These are phyloP conservation scores for Aspidoscelis tigris DNA, from an alignment of 2,113 vertebrate species.

Conservation along the genomic window DNA sequence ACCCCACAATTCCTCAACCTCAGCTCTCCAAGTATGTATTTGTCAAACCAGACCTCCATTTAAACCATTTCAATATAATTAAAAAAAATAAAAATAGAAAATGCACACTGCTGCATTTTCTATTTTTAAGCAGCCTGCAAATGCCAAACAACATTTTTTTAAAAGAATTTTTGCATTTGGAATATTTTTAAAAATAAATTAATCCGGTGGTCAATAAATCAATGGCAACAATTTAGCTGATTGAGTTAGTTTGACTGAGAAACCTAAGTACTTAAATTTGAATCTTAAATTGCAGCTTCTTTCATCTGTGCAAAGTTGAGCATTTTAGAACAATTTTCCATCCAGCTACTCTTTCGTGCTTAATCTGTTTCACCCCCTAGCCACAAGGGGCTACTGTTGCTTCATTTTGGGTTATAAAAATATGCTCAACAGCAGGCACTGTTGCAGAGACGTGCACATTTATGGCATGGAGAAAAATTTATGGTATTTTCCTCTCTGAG, in stretches of 20 bases:
- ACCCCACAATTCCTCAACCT: too few species aligned
- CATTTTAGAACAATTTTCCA: neutral
- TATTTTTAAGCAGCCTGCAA: neutral
- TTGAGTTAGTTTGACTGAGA: neutral
- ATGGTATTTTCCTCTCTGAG: neutral
- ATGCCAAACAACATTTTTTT: neutral
- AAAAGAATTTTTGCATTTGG: neutral
- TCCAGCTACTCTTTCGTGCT: neutral
- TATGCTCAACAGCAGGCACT: neutral
- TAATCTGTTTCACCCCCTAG: fast-evolving
- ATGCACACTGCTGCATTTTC: neutral
- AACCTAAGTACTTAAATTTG: too few species aligned
- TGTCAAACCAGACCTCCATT: too few species aligned
- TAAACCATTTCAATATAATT: too few species aligned
- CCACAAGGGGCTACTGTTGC: conserved; percentile 38
- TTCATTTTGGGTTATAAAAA: neutral
- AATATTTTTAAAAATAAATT: neutral
- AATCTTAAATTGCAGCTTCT: neutral
- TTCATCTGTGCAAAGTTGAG: neutral
- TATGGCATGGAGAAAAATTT: fast-evolving
- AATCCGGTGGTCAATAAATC: neutral
- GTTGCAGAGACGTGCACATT: neutral
- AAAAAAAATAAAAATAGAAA: too few species aligned
- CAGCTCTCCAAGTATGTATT: too few species aligned
- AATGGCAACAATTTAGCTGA: neutral